Evolutionary conservation across 2,888 invertebrate species (phyloP).

Genomic region (Lasioglossum malachurum): DNA sequence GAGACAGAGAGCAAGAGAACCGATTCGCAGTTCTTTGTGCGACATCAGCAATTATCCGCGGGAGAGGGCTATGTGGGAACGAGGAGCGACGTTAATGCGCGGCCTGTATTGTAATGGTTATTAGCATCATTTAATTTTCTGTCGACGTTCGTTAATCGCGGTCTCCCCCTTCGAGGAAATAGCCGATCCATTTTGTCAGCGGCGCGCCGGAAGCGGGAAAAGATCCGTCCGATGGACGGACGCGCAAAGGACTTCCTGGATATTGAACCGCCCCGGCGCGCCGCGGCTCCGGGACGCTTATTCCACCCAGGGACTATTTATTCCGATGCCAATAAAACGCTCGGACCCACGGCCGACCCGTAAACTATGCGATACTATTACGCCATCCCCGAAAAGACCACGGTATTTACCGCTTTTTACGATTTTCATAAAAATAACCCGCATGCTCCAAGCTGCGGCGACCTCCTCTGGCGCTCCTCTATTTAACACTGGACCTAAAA

Average conservation of each 20-base stretch:
- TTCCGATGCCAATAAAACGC: conserved; percentile 16
- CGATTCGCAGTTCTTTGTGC: conserved; percentile 46
- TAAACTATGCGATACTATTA: conserved; percentile 1
- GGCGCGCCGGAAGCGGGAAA: conserved; percentile 66
- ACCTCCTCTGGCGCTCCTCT: neutral
- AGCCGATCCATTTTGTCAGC: conserved; percentile 73
- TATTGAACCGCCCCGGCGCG: conserved; percentile 22
- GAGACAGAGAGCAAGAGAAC: neutral
- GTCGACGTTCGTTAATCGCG: conserved; percentile 70
- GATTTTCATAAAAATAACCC: neutral
- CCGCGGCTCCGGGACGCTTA: conserved; percentile 11
- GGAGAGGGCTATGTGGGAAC: conserved; percentile 57
- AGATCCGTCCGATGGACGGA: conserved; percentile 66
- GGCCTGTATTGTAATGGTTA: conserved; percentile 70
- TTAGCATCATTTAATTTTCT: conserved; percentile 72
- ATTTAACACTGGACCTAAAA: neutral
- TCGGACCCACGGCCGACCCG: neutral
- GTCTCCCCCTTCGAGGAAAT: conserved; percentile 66
- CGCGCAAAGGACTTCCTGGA: conserved; percentile 72
- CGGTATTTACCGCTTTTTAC: neutral
- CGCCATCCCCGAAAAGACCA: neutral
- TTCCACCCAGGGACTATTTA: conserved; percentile 38
- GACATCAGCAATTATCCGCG: conserved; percentile 53
- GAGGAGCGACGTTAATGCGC: conserved; percentile 46
- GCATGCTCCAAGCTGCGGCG: neutral